These are phyloP conservation scores for Achlya flavicornis DNA, from an alignment of 2,888 invertebrate genomes.

Conservation along the genomic window DNA sequence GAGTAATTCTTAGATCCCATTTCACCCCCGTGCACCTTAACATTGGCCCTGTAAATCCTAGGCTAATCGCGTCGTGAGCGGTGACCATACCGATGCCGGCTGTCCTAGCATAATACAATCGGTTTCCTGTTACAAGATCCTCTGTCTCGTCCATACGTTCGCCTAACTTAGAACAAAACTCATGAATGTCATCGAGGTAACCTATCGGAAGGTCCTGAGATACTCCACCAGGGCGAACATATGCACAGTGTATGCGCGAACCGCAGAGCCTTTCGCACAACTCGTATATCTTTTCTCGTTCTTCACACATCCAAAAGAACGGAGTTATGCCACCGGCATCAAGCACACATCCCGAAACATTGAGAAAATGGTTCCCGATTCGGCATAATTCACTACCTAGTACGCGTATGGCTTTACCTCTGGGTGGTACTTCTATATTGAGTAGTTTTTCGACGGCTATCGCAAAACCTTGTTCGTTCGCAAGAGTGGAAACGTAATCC, in stretches of 20 bases:
- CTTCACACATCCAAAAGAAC: constrained; percentile 96
- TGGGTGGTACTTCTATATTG: constrained; percentile 88
- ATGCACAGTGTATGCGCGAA: constrained; percentile 92
- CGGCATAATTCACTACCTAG: constrained; percentile 90
- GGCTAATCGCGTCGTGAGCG: constrained; percentile 90
- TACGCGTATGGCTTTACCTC: constrained; percentile 92
- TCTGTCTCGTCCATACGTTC: constrained; percentile 93
- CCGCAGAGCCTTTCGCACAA: constrained; percentile 93
- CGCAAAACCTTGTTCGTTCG: constrained; percentile 90
- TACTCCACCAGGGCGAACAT: constrained; percentile 93
- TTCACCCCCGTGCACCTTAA: constrained; percentile 92
- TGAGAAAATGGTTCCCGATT: constrained; percentile 91
- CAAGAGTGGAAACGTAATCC: constrained; percentile 94
- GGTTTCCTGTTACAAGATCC: constrained; percentile 89
- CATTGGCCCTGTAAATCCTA: constrained; percentile 89
- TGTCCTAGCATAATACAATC: constrained; percentile 86
- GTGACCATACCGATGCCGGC: constrained; percentile 88
- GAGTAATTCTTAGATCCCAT: constrained; percentile 92
- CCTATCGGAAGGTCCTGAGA: constrained; percentile 84
- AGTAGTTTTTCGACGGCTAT: constrained; percentile 93
- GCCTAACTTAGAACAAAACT: constrained; percentile 86
- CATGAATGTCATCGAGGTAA: constrained; percentile 90
- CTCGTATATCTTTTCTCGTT: constrained; percentile 93
- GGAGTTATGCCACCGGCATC: constrained; percentile 95
- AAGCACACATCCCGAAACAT: constrained; percentile 88